Evolutionary conservation across 2,888 invertebrate species (phyloP), one percentile per base, ranked within the genome.

Genomic region (Anticlea derivata): DNA sequence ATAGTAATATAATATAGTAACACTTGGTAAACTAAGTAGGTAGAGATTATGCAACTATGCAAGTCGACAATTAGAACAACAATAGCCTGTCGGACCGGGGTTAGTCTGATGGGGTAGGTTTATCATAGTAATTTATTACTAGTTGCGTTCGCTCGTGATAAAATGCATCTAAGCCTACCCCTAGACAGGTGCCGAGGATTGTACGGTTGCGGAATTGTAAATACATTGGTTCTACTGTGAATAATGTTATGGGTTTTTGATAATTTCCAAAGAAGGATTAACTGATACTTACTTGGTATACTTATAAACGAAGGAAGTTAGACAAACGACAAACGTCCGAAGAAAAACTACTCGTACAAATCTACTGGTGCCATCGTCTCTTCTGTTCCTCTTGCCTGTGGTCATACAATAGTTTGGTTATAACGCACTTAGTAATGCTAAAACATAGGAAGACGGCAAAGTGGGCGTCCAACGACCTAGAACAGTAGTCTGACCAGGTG

Each of bases 101-200:
- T 3, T 38, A 17, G 33, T 10, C 30, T 22, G 7, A 29, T 24
- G 13, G 44, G 33, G 23, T 40, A 12, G n/a, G 13, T 50, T 37
- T 45, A 39, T 44, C 31, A 44, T 38, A 27, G 34, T 35, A 34
- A 45, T 45, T 40, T 40, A 41, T 41, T 30, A 40, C 27, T 45
- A 17, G 23, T 13, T 31, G 23, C 31, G 27, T 37, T 37, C 23
- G 41, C 24, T 23, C 54, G 51, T 58, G 55, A 55, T 37, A 52
- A 47, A 37, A 55, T 58, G 55, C 37, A 43, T 44, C 46, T 24
- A 44, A 47, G 33, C 30, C 33, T 37, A 45, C 45, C 52, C 47
- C 44, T 23, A 26, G 52, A 55, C 58, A 55, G 55, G 47, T 58
- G 55, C 37, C n/a, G 11, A 12, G 41, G 37, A 47, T 47, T 23